Evolutionary conservation across 1,140 invertebrate species (phyloP).

Genomic region (Drosophila sulfurigaster): DNA sequence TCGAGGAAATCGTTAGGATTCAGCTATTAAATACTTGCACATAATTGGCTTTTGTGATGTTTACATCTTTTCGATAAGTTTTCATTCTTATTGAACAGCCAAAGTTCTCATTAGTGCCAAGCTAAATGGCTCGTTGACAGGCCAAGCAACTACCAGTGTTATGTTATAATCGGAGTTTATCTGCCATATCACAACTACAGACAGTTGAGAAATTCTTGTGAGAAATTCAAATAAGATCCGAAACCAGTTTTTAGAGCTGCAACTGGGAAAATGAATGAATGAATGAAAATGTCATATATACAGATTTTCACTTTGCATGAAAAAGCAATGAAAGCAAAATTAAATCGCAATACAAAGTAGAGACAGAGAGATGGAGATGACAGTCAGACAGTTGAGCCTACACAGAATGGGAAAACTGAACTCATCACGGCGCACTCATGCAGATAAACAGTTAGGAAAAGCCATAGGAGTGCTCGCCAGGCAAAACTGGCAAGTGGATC

Average conservation of each 20-base stretch:
- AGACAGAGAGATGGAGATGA: conserved; percentile 25
- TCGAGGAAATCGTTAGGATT: conserved; percentile 71
- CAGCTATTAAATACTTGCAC: conserved; percentile 55
- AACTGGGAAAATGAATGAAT: conserved; percentile 27
- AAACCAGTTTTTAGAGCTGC: conserved; percentile 66
- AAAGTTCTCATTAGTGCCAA: conserved; percentile 10
- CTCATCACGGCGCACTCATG: conserved; percentile 56
- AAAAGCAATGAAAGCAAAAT: conserved; percentile 74
- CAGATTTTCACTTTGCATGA: conserved; percentile 63
- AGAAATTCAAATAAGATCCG: not conserved
- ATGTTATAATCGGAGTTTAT: conserved; percentile 62
- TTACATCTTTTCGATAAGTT: conserved; percentile 24
- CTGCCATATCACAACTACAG: conserved; percentile 69
- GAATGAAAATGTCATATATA: conserved; percentile 27
- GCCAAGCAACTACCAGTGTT: conserved; percentile 65
- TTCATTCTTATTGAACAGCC: not conserved
- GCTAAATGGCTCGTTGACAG: conserved; percentile 31
- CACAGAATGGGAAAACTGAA: conserved; percentile 56
- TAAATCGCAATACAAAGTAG: conserved; percentile 66
- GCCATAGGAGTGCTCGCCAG: conserved; percentile 58
- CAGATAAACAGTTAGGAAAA: conserved; percentile 78
- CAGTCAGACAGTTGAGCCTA: conserved; percentile 46
- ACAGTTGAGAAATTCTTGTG: conserved; percentile 41
- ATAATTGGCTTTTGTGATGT: conserved; percentile 18
- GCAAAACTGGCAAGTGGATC: conserved; percentile 51